Percentiles rank a stretch among this genome's conserved stretches.
These are phyloP conservation scores for Perognathus longimembris DNA, from an alignment of 2,113 vertebrate species.

Conservation along the genomic window DNA sequence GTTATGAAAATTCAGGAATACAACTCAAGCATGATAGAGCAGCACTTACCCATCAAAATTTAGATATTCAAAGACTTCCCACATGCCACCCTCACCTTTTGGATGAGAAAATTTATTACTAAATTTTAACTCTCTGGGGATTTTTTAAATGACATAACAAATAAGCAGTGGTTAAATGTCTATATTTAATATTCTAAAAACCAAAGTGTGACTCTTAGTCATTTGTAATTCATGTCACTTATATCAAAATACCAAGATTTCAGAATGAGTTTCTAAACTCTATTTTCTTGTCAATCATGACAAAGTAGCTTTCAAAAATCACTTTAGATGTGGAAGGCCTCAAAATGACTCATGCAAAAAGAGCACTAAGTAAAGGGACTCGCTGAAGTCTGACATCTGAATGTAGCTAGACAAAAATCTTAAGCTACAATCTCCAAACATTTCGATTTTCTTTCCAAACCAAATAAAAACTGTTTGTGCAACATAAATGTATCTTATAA, in stretches of 20 bases:
- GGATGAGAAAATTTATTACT: background rate
- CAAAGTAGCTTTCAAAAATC: conserved; percentile 38
- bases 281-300: background rate
- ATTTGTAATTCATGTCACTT: conserved; percentile 33
- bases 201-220: conserved; percentile 42
- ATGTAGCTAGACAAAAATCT: conserved; percentile 3
- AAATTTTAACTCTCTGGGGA: background rate
- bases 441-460: conserved; percentile 34
- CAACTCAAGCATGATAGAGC: background rate
- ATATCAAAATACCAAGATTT: conserved; percentile 46
- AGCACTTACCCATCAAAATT: background rate
- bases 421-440: conserved; percentile 5
- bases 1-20: background rate
- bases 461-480: background rate
- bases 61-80: background rate
- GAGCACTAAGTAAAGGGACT: background rate
- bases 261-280: background rate
- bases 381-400: background rate
- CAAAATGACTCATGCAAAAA: conserved; percentile 22
- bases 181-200: conserved; percentile 49
- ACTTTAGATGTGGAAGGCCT: background rate
- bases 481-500: background rate
- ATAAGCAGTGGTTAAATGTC: background rate
- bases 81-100: background rate
- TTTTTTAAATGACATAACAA: conserved; percentile 17